Evolutionary conservation across 64 coral and sea anemone genomes (phyloP), one percentile per base, ranked within the genome.

Genomic region (Acropora yongei): DNA sequence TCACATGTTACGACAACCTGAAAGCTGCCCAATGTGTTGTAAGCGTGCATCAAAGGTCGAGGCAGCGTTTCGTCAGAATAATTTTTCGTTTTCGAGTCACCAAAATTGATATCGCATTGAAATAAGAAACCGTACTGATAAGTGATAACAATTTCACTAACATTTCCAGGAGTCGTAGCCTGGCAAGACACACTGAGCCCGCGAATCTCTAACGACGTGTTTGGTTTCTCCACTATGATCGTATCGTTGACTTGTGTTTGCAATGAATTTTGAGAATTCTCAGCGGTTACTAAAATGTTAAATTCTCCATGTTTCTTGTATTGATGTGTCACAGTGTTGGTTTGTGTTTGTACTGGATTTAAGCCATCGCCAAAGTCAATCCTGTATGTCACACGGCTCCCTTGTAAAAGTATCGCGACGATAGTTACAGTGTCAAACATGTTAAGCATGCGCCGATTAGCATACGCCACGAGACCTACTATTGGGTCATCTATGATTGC

Each of bases 311-410:
- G 45, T 57, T 88, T 74, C 3, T n/a, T 75, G 18, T 94, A 96
- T 12, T 16, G 66, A 65, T 96, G 63, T 1, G 14, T 83, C n/a
- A 89, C 77, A 57, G 44, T 80, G 76, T 19, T 50, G 39, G 76
- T 75, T 41, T 9, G 0, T 6, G 68, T 89, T 6, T 61, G 17
- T 1, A 88, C 55, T 68, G 10, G 57, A 2, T 7, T 55, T 14
- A 69, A 83, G 3, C 92, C 88, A 91, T 96, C 95, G 17, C 68
- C 92, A 6, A 94, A 96, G 49, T 96, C 83, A 73, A 82, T 93
- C 45, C 47, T 60, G 78, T 83, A 96, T 3, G 10, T 77, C 39
- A 96, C 83, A 1, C 51, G 10, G 4, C 87, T 82, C 72, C 95
- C 95, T 39, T 94, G 48, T 44, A 84, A 18, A 18, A 91, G 14